Evolutionary conservation across 1,140 invertebrate species (phyloP).

Genomic region (Arion vulgaris): DNA sequence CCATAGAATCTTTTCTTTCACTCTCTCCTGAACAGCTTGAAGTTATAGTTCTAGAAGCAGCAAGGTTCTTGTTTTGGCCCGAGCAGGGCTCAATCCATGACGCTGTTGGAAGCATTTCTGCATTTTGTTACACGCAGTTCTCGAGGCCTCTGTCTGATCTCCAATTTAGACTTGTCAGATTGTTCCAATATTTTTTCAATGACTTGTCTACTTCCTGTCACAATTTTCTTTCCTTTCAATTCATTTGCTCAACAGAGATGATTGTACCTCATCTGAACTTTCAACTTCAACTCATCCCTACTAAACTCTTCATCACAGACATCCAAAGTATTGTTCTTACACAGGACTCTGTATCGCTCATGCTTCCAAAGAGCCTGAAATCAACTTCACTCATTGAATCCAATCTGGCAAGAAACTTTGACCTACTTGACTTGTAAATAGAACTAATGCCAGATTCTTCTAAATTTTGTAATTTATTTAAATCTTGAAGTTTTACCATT

Average conservation of each 20-base stretch:
- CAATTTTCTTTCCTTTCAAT: no score
- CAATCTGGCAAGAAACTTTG: neutral
- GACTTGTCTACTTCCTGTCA: no score
- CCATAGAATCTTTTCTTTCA: neutral
- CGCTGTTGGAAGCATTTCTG: neutral
- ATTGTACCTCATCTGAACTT: neutral
- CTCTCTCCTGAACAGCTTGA: neutral
- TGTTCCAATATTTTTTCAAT: no score
- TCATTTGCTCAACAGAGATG: no score
- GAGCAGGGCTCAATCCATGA: neutral
- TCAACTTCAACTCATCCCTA: neutral
- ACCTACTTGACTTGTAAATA: neutral
- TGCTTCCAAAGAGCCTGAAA: no score
- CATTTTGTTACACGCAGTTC: neutral
- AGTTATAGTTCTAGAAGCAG: neutral
- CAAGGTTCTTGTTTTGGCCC: neutral
- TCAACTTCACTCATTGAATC: neutral
- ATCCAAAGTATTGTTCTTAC: neutral
- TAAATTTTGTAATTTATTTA: neutral
- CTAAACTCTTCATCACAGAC: neutral
- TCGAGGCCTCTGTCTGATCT: neutral
- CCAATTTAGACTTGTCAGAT: neutral
- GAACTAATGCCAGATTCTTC: neutral
- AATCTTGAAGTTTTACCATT: neutral
- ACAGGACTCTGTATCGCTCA: no score